Percentiles rank a stretch among this genome's conserved stretches.
These are phyloP conservation scores for Lophochroa leadbeateri DNA, from an alignment of 2,113 vertebrate species.

Conservation along the genomic window DNA sequence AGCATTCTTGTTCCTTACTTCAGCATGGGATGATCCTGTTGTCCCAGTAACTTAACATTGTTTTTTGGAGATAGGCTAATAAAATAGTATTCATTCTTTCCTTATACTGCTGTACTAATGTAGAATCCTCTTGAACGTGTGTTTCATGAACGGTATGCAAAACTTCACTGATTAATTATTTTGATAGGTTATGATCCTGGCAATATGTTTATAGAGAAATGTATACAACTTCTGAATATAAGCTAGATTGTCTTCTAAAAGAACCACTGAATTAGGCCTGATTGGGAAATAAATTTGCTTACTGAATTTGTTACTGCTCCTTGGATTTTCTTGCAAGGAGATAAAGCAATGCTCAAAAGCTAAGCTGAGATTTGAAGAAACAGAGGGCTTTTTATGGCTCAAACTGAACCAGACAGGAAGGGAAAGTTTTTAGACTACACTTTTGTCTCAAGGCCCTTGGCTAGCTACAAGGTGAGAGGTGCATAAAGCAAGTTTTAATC, in stretches of 20 bases:
- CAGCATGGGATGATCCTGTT: neutral
- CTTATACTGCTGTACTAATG: accelerated
- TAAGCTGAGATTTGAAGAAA: neutral
- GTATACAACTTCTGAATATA: neutral
- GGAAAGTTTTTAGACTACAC: neutral
- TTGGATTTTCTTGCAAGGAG: neutral
- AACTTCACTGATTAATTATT: neutral
- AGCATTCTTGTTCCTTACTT: neutral
- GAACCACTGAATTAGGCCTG: neutral
- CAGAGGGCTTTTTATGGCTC: neutral
- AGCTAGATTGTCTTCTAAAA: neutral
- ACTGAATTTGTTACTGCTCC: neutral
- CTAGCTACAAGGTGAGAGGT: neutral
- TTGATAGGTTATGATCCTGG: neutral
- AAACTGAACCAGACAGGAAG: neutral
- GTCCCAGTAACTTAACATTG: neutral
- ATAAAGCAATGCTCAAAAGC: neutral
- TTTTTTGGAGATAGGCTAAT: neutral
- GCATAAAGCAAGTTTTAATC: neutral
- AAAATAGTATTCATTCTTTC: neutral
- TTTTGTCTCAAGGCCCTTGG: neutral
- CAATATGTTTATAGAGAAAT: neutral
- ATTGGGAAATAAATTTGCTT: neutral
- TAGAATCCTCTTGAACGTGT: accelerated
- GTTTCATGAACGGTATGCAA: neutral